These are phyloP conservation scores for Desmodus rotundus DNA, from an alignment of 2,113 vertebrate genomes.

Conservation along the genomic window DNA sequence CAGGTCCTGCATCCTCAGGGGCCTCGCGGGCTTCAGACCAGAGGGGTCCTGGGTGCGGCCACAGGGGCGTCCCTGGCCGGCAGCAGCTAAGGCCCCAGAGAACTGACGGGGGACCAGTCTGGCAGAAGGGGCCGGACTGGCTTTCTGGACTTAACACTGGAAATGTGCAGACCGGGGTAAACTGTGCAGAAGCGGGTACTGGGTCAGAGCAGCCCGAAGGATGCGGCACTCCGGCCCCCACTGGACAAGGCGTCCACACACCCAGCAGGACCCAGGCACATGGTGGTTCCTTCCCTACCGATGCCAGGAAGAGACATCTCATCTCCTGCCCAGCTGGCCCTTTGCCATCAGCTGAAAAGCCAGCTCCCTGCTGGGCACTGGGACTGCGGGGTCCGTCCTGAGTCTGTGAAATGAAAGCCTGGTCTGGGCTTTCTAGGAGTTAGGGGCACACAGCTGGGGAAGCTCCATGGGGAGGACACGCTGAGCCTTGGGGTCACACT, in stretches of 20 bases:
- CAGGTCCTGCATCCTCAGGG: neutral
- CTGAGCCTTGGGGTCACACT: neutral
- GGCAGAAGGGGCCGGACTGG: neutral
- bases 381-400: too few species aligned
- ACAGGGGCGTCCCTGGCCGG: neutral
- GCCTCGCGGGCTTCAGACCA: neutral
- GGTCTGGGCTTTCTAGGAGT: neutral
- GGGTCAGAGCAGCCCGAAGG: neutral
- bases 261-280: neutral
- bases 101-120: rapidly evolving
- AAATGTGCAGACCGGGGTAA: neutral
- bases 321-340: neutral
- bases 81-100: neutral
- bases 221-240: too few species aligned
- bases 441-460: neutral
- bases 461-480: rapidly evolving
- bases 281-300: too few species aligned
- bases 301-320: neutral
- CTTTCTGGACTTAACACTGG: rapidly evolving
- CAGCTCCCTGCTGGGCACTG: neutral
- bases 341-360: neutral
- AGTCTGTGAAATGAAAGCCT: rapidly evolving
- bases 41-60: neutral
- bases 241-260: rapidly evolving
- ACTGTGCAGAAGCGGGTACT: rapidly evolving